A percentile compares a stretch with the other conserved stretches of the same genome.
Conservation (phyloP, 2,113 vertebrate species). For the Hyaena hyaena region DNA sequence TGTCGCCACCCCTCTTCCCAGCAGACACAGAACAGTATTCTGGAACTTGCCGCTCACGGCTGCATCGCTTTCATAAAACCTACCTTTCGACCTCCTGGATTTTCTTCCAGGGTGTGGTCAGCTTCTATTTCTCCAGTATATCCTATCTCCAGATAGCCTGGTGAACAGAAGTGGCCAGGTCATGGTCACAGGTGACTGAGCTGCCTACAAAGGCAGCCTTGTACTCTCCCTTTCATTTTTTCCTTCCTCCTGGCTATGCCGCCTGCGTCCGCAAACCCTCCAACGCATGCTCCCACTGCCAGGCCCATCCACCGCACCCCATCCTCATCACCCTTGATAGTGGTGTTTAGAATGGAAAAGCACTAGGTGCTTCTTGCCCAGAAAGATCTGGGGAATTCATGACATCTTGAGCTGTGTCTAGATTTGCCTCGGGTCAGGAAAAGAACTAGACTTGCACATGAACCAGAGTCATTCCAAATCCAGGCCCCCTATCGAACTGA, state of each 20-base stretch:
- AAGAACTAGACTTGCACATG: background rate
- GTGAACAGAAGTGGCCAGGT: background rate
- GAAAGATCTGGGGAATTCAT: background rate
- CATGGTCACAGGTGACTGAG: background rate
- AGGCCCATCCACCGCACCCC: background rate
- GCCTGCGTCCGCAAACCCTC: background rate
- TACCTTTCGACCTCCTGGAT: background rate
- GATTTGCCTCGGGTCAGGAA: background rate
- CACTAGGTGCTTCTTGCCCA: background rate
- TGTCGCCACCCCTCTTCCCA: background rate
- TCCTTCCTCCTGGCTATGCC: background rate
- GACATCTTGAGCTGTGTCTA: background rate
- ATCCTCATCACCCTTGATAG: background rate
- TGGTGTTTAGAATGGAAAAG: slow-evolving; percentile 24
- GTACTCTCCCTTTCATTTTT: background rate
- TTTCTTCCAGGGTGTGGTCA: slow-evolving; percentile 51
- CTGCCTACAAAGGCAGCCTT: background rate
- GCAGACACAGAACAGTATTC: background rate
- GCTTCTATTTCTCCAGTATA: background rate
- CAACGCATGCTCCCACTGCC: background rate
- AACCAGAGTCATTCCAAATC: background rate
- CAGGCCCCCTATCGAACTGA: background rate
- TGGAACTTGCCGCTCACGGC: background rate
- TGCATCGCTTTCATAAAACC: slow-evolving; percentile 24
- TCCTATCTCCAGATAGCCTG: background rate